Conservation (phyloP, 2,888 invertebrate genomes). For the Microchrysa polita region DNA sequence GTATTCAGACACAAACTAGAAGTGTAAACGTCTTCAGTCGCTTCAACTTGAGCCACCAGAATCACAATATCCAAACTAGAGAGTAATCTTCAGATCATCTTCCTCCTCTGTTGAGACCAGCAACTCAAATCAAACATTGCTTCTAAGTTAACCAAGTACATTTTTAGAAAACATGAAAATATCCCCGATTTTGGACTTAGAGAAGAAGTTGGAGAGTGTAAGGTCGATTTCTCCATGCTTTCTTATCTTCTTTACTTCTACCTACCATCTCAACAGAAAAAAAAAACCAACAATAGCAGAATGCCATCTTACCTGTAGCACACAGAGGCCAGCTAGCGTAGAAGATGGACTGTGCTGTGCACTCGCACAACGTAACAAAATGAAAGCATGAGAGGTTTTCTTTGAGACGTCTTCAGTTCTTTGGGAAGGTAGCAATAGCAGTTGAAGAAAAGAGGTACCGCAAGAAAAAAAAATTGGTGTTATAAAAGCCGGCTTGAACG, state of each 20-base stretch:
- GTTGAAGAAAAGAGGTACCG: constrained; percentile 5
- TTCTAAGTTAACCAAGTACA: constrained; percentile 26
- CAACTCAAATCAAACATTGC: not conserved
- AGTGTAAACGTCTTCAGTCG: constrained; percentile 39
- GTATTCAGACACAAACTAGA: constrained; percentile 39
- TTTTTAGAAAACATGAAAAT: constrained; percentile 35
- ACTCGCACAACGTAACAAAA: constrained; percentile 11
- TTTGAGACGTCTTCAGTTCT: constrained; percentile 11
- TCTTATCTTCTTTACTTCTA: constrained; percentile 15
- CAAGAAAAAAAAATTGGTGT: constrained; percentile 32
- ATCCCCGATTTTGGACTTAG: constrained; percentile 2
- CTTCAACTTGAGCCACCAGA: not conserved
- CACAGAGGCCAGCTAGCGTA: constrained; percentile 2
- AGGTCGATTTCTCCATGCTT: constrained; percentile 37
- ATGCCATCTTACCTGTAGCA: constrained; percentile 11
- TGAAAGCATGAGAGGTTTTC: constrained; percentile 15
- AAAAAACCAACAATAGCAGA: not conserved
- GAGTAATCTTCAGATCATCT: constrained; percentile 31
- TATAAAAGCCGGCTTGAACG: constrained; percentile 28
- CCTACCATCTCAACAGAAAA: not conserved
- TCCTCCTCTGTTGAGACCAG: constrained; percentile 8
- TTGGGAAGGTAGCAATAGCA: constrained; percentile 8
- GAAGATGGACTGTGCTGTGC: constrained; percentile 3
- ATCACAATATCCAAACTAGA: constrained; percentile 12
- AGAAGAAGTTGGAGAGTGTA: constrained; percentile 40